Base-by-base conservation (phyloP, 1,140 invertebrate species). In the Heliothis subflexa region DNA sequence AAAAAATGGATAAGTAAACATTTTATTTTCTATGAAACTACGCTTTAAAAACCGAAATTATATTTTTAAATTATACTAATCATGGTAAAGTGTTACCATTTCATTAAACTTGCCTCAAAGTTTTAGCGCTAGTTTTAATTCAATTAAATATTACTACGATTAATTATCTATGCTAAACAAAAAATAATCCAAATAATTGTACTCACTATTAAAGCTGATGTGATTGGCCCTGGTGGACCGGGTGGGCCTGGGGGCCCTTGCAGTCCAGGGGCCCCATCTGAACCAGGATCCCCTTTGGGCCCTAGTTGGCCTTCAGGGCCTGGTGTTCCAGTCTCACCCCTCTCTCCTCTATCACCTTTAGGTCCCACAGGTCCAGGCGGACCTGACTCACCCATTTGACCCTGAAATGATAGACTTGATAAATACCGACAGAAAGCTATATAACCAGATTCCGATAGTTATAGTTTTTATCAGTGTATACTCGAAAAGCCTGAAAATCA, bases 281-380 rank as follows among this genome's bases (percentile, higher is more conserved):
- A 88, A 9, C 97, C 97, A 18, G 96, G 95, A 62, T 97, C 96
- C 2, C 97, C 97, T 92, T 97, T 97, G 16, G 95, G 95, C 11
- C 97, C 97, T 82, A 96, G 96, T 75, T 96, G 92, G 12, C 97
- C 97, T 94, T 97, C 96, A 4, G 95, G 94, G 3, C 97, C 97
- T 5, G 90, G 86, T 47, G 93, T 64, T 0, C 96, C 97, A 33
- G 89, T 73, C 57, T 97, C 96, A 21, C 97, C 96, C 81, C 95
- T 94, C 16, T 97, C 97, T n/a, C 96, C 96, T 87, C 96, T 90
- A 68, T 95, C 95, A 3, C 95, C 95, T 84, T 95, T 95, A 10
- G 86, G 82, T 0, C 95, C 95, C 11, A 81, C 85, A 4, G 95
- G 92, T 16, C 97, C 97, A 10, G 95, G 90, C 18, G 95, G 90